These are phyloP conservation scores for Sphenopsis melanotis DNA, from an alignment of 2,797 vertebrate species.

Conservation along the genomic window DNA sequence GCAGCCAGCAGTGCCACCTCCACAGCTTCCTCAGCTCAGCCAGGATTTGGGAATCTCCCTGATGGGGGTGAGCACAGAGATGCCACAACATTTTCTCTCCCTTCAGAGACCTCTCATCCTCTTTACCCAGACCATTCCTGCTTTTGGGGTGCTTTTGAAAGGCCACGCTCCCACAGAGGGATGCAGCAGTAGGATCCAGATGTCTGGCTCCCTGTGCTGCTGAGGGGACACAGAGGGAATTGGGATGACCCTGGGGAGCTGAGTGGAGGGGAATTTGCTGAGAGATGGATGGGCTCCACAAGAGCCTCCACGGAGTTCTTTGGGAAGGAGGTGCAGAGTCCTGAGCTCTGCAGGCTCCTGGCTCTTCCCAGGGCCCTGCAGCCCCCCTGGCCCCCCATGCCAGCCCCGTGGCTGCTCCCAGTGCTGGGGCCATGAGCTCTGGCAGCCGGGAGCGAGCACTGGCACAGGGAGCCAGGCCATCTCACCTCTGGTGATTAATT, in stretches of 20 bases:
- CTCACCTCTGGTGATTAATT: constrained; percentile 70
- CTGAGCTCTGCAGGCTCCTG: neutral
- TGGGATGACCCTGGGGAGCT: rapidly evolving
- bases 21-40: neutral
- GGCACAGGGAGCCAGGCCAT: neutral
- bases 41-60: neutral
- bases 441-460: neutral
- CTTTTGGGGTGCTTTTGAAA: neutral
- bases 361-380: neutral
- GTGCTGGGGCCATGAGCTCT: neutral
- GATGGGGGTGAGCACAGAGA: neutral
- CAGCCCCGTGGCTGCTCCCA: neutral
- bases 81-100: neutral
- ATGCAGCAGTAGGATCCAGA: rapidly evolving
- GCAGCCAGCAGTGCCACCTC: neutral
- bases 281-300: rapidly evolving
- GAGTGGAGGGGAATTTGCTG: rapidly evolving
- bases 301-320: rapidly evolving
- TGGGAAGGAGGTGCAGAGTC: neutral
- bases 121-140: neutral
- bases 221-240: neutral
- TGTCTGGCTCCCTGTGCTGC: neutral
- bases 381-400: neutral
- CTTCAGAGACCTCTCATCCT: neutral
- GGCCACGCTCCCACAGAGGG: rapidly evolving